A percentile compares a stretch with the other conserved stretches of the same genome.
phyloP scores from a whole-genome alignment of 2,888 invertebrate genomes.

The Norana najaformis region DNA sequence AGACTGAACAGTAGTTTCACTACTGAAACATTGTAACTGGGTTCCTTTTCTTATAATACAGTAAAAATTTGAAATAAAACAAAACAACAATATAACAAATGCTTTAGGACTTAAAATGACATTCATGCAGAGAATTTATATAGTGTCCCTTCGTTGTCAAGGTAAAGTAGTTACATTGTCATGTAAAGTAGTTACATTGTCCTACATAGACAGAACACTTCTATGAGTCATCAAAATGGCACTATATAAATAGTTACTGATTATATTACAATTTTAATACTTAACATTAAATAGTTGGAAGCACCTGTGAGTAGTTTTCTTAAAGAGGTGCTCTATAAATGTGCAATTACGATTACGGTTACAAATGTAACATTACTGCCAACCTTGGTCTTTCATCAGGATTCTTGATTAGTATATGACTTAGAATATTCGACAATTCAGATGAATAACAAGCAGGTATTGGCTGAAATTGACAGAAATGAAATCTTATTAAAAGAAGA shows the following conservation, averaged over 20 bases:
- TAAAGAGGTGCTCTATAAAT: too few species aligned
- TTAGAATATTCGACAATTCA: slow-evolving; percentile 50
- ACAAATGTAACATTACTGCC: not conserved
- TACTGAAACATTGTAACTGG: too few species aligned
- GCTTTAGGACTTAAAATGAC: not conserved
- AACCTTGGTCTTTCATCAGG: slow-evolving; percentile 59
- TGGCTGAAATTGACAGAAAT: slow-evolving; percentile 47
- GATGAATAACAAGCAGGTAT: slow-evolving; percentile 51
- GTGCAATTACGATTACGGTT: not conserved
- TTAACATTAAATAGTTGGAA: too few species aligned
- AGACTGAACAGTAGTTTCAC: too few species aligned
- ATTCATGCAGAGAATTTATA: not conserved
- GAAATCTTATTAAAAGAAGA: slow-evolving; percentile 5
- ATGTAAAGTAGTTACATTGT: too few species aligned
- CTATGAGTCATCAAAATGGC: too few species aligned
- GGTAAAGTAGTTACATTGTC: not conserved
- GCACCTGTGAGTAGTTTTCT: too few species aligned
- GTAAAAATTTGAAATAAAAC: too few species aligned
- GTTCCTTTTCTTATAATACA: too few species aligned
- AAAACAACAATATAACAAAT: too few species aligned
- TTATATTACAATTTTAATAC: too few species aligned
- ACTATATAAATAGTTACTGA: too few species aligned
- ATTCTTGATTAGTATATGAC: slow-evolving; percentile 49
- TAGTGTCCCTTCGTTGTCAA: not conserved
- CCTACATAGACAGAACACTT: not conserved